Percentiles rank a stretch among this genome's conserved stretches.
Evolutionary conservation across 2,888 invertebrate species (phyloP).

Genomic region (Plebejus argus): DNA sequence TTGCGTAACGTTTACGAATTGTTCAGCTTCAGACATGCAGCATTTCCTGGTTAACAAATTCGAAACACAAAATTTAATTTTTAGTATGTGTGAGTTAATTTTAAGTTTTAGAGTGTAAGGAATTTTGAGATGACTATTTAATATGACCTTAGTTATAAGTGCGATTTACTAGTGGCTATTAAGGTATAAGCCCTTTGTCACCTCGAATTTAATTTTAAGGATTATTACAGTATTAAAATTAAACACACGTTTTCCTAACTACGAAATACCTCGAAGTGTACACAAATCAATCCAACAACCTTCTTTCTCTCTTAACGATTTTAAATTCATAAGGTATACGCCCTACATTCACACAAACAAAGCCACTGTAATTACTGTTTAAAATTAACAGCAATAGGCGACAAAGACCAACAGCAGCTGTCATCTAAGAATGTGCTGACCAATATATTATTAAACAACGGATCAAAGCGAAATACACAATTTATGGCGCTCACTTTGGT

Average conservation of each 20-base stretch:
- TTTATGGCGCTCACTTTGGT: constrained; percentile 14
- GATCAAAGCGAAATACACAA: constrained; percentile 23
- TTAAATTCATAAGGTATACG: background rate
- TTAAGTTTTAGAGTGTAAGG: no score
- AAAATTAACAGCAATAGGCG: background rate
- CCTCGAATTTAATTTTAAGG: no score
- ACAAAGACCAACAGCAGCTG: constrained; percentile 3
- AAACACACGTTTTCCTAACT: no score
- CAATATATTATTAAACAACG: background rate
- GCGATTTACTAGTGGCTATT: no score
- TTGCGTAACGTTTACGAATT: background rate
- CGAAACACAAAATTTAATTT: no score
- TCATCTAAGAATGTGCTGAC: constrained; percentile 20
- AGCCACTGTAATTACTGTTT: constrained; percentile 18
- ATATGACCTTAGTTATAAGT: no score
- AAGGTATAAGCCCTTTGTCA: no score
- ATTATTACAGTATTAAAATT: no score
- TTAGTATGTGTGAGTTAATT: no score
- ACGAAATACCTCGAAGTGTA: background rate
- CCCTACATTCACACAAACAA: constrained; percentile 6
- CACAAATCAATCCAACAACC: background rate
- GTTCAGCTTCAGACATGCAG: background rate
- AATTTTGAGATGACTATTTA: no score
- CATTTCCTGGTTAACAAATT: background rate
- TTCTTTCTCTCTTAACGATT: background rate